phyloP scores from a whole-genome alignment of 2,888 invertebrate genomes.

The Xestobium rufovillosum region DNA sequence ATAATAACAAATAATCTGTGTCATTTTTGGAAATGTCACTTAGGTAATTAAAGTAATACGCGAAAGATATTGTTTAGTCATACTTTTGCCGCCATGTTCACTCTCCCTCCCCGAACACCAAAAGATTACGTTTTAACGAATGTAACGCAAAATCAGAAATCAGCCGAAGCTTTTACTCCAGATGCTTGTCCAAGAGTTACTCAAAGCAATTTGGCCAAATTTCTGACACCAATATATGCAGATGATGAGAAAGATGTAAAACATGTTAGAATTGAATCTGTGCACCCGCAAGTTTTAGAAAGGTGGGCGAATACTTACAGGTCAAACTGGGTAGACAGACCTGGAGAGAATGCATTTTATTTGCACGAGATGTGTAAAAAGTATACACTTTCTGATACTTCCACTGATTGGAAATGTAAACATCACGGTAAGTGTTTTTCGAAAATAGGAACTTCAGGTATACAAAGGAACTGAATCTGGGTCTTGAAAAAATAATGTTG shows the following conservation, averaged over 20 bases:
- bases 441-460: too few relatives aligned
- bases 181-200: constrained; percentile 44
- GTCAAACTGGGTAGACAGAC: constrained; percentile 51
- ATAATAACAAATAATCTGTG: constrained; percentile 13
- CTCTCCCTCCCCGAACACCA: constrained; percentile 35
- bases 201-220: constrained; percentile 45
- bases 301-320: constrained; percentile 45
- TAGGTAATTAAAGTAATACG: too few relatives aligned
- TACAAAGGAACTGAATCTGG: too few relatives aligned
- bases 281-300: constrained; percentile 37
- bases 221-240: constrained; percentile 44
- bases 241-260: constrained; percentile 41
- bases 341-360: constrained; percentile 48
- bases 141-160: constrained; percentile 30
- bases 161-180: constrained; percentile 44
- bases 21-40: too few relatives aligned
- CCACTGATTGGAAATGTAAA: constrained; percentile 33
- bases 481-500: too few relatives aligned
- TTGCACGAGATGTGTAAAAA: constrained; percentile 46
- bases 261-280: constrained; percentile 28
- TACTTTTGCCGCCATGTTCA: constrained; percentile 33
- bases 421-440: constrained; percentile 37
- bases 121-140: constrained; percentile 35
- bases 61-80: too few relatives aligned
- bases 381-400: too few relatives aligned